Evolutionary conservation across 1,140 invertebrate genomes (phyloP).

Genomic region (Cryptotermes secundus): DNA sequence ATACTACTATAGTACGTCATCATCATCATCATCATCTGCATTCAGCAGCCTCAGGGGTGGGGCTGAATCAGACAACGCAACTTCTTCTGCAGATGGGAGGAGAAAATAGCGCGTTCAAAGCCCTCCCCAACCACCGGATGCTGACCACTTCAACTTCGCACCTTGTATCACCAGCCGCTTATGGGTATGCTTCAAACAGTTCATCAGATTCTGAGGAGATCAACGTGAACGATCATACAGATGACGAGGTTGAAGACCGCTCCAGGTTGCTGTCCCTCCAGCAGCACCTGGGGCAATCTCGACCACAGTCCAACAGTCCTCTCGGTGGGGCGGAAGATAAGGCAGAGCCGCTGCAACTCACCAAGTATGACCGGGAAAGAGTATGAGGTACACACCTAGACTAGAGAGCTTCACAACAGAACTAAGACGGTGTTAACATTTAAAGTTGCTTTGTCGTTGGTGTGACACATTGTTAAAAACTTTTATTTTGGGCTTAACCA

Average conservation of each 20-base stretch:
- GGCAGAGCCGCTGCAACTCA: constrained; percentile 22
- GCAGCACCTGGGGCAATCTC: background rate
- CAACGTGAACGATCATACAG: constrained; percentile 31
- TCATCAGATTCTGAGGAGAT: constrained; percentile 32
- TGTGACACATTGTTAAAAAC: no score
- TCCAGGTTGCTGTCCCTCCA: background rate
- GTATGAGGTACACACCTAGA: background rate
- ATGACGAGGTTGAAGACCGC: constrained; percentile 26
- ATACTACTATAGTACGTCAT: constrained; percentile 20
- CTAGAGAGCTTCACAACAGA: no score
- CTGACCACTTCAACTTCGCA: background rate
- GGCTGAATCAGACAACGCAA: background rate
- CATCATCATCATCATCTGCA: background rate
- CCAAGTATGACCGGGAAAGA: constrained; percentile 27
- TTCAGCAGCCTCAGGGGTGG: constrained; percentile 21
- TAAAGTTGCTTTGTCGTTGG: no score
- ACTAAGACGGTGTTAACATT: no score
- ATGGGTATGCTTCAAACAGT: background rate
- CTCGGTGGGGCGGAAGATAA: background rate
- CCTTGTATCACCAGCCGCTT: background rate
- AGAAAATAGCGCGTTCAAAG: constrained; percentile 33
- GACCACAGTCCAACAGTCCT: no score
- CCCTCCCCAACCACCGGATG: background rate
- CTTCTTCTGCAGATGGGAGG: constrained; percentile 32
- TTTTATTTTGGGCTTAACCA: no score